Percentiles rank a stretch among this genome's conserved stretches.
These are phyloP conservation scores for Tenebrio molitor DNA, from an alignment of 1,140 invertebrate genomes.

Conservation along the genomic window DNA sequence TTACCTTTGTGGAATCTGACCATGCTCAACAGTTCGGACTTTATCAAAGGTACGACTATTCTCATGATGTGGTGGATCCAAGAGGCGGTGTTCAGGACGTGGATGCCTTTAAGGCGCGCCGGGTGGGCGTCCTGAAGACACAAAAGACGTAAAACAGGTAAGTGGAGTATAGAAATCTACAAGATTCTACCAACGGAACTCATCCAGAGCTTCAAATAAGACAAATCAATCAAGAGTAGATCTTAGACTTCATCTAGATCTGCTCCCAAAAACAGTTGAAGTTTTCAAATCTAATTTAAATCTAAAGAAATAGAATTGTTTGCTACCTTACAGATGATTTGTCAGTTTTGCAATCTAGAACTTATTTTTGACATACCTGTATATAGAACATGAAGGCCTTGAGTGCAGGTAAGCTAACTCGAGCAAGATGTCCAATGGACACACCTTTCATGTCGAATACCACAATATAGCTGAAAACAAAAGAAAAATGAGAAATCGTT, in stretches of 20 bases:
- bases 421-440: slow-evolving; percentile 72
- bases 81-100: slow-evolving; percentile 72
- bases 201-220: too few relatives aligned
- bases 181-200: neutral
- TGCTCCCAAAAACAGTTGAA: too few relatives aligned
- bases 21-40: slow-evolving; percentile 70
- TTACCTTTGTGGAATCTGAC: slow-evolving; percentile 68
- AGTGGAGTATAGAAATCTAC: too few relatives aligned
- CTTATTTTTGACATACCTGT: slow-evolving; percentile 74
- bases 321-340: too few relatives aligned
- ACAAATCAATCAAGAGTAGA: too few relatives aligned
- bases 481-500: slow-evolving; percentile 20
- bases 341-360: too few relatives aligned
- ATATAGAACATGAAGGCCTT: slow-evolving; percentile 76
- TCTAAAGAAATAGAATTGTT: too few relatives aligned
- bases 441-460: slow-evolving; percentile 78
- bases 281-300: too few relatives aligned
- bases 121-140: slow-evolving; percentile 73
- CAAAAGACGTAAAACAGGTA: too few relatives aligned
- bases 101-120: slow-evolving; percentile 72
- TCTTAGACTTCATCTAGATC: too few relatives aligned
- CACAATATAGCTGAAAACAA: slow-evolving; percentile 69
- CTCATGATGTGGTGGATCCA: slow-evolving; percentile 76
- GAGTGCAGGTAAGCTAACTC: slow-evolving; percentile 72
- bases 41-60: slow-evolving; percentile 71